Evolutionary conservation across 2,888 invertebrate species (phyloP).

Genomic region (Agrilus mali): DNA sequence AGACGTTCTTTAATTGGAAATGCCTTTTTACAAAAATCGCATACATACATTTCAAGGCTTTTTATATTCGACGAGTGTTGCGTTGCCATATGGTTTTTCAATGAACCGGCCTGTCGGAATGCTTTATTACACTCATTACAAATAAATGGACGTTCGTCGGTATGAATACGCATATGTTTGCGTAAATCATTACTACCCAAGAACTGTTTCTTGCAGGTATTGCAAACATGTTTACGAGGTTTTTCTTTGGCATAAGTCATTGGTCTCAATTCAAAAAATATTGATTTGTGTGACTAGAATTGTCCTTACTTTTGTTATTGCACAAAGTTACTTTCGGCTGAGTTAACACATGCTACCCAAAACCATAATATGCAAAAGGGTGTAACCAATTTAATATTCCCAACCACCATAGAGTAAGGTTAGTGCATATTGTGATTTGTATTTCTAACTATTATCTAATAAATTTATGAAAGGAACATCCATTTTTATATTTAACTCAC

Average conservation of each 20-base stretch:
- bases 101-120: slow-evolving; percentile 51
- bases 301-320: slow-evolving; percentile 8
- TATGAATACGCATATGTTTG: slow-evolving; percentile 54
- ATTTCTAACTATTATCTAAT: too few relatives aligned
- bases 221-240: slow-evolving; percentile 41
- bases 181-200: slow-evolving; percentile 50
- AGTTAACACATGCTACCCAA: too few relatives aligned
- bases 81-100: slow-evolving; percentile 49
- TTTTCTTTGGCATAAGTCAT: slow-evolving; percentile 39
- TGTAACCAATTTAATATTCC: too few relatives aligned
- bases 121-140: slow-evolving; percentile 50
- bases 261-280: slow-evolving; percentile 17
- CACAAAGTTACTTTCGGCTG: neutral
- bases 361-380: too few relatives aligned
- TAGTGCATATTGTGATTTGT: too few relatives aligned
- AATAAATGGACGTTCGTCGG: slow-evolving; percentile 47
- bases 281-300: slow-evolving; percentile 15
- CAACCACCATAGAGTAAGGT: too few relatives aligned
- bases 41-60: slow-evolving; percentile 43
- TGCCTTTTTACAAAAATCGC: slow-evolving; percentile 61
- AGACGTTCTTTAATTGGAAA: slow-evolving; percentile 67
- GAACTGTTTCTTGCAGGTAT: slow-evolving; percentile 51
- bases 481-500: too few relatives aligned
- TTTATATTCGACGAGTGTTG: slow-evolving; percentile 37
- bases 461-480: too few relatives aligned